Evolutionary conservation across 1,140 invertebrate genomes (phyloP), one percentile per base, ranked within the genome.

Genomic region (Vanessa tameamea): DNA sequence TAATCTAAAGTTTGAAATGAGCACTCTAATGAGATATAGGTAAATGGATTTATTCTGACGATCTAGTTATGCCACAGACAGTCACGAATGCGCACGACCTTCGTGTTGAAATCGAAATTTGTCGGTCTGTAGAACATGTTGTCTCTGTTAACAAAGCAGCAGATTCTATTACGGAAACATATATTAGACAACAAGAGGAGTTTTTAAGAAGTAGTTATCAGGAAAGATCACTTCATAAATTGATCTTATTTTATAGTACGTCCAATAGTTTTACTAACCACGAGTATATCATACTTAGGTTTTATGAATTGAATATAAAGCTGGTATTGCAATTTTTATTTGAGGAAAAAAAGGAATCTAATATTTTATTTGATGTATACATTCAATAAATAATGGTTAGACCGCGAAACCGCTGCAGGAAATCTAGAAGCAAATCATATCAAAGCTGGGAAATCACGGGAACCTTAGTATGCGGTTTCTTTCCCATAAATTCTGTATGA

Each of bases 401-500:
- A 90, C 88, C 87, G 81, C 87, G 81, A 86, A 90, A 89, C 88
- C 87, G 80, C 86, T 78, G 81, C 76, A 86, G 87, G 82, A 89
- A 90, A 91, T 90, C 86, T 88, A 85, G 70, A 79, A 86, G 78
- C 76, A 75, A 77, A 90, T 89, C 88, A 91, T 87, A 92, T 92
- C 87, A 84, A 63, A 73, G 71, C 70, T 77, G 83, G 82, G 81
- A 86, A 85, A 89, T 87, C 88, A 83, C 74, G 76, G 83, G 87
- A 86, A 91, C 88, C 85, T 83, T 51, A 59, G 72, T 43, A 72
- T 88, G 87, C 79, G 87, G 87, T 90, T 91, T 84, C 79, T 82
- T 88, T 90, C 84, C 81, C 88, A 88, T 87, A 87, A 82, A 81
- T 82, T 79, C 71, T 64, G 64, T 80, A 81, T 87, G 84, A 90